A percentile compares a stretch with the other conserved stretches of the same genome.
These are phyloP conservation scores for Neosilurus hyrtlii DNA, from an alignment of 2,797 vertebrate species.

Conservation along the genomic window DNA sequence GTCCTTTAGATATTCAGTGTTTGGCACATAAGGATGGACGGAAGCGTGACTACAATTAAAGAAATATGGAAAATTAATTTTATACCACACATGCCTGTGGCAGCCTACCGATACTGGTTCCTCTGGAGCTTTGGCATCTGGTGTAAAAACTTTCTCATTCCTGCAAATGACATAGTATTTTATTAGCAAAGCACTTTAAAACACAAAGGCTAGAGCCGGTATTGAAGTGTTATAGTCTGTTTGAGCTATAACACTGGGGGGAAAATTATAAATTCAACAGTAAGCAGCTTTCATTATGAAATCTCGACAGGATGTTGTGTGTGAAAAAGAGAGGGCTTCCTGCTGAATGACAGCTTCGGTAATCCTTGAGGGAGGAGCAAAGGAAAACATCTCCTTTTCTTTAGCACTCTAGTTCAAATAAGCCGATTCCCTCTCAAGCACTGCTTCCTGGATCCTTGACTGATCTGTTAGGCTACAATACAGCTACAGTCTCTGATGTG, in stretches of 20 bases:
- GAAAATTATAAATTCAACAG: slow-evolving; percentile 19
- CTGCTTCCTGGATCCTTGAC: slow-evolving; percentile 29
- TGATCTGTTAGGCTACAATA: slow-evolving; percentile 34
- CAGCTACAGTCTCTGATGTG: slow-evolving; percentile 24
- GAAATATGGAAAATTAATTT: neutral
- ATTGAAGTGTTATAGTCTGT: neutral
- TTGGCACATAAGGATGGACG: neutral
- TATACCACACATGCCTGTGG: neutral
- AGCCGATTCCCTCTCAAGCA: slow-evolving; percentile 38
- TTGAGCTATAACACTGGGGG: neutral
- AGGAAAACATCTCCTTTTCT: slow-evolving; percentile 36
- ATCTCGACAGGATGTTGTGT: neutral
- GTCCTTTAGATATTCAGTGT: neutral
- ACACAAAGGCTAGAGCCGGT: neutral
- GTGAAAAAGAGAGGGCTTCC: neutral
- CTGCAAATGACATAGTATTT: neutral
- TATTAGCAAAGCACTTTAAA: neutral
- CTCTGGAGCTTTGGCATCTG: neutral
- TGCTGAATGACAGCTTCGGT: slow-evolving; percentile 43
- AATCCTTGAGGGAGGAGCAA: slow-evolving; percentile 34
- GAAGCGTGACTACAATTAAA: neutral
- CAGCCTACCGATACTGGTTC: too few species aligned
- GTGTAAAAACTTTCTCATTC: neutral
- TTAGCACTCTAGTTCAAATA: slow-evolving; percentile 19
- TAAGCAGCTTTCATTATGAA: slow-evolving; percentile 29